Percentiles rank a stretch among this genome's conserved stretches.
Evolutionary conservation across 2,113 vertebrate genomes (phyloP).

Genomic region (Alces alces): DNA sequence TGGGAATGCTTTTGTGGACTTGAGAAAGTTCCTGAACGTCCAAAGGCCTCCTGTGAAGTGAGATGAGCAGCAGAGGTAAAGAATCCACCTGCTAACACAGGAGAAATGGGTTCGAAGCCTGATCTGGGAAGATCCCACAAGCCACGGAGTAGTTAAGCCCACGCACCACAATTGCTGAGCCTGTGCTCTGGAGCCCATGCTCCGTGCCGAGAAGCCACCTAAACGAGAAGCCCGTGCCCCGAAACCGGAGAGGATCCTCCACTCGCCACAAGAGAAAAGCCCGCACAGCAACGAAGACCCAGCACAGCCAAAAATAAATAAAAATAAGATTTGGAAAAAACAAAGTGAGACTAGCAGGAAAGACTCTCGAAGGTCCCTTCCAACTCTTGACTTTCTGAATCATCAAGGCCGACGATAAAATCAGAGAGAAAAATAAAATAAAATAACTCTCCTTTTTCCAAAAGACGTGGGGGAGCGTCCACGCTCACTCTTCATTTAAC

Average conservation of each 20-base stretch:
- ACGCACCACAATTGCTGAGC: not conserved
- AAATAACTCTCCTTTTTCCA: not conserved
- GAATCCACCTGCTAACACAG: not conserved
- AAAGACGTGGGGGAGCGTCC: not conserved
- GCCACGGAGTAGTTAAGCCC: not conserved
- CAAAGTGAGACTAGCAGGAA: not conserved
- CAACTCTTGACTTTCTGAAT: conserved; percentile 23
- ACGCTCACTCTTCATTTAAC: not conserved
- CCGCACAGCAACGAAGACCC: not conserved
- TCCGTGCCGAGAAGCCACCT: not conserved
- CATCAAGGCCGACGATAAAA: not conserved
- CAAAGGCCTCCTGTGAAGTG: not conserved
- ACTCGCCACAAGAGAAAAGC: not conserved
- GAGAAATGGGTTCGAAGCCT: not conserved
- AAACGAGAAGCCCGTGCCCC: not conserved
- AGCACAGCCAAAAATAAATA: not conserved
- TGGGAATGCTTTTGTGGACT: not conserved
- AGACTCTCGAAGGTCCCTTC: conserved; percentile 4
- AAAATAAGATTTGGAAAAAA: not conserved
- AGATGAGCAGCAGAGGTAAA: not conserved
- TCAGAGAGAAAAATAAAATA: not conserved
- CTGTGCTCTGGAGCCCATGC: not conserved
- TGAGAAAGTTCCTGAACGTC: not conserved
- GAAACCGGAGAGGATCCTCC: not conserved
- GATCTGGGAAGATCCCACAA: not conserved